Evolutionary conservation across 2,888 invertebrate genomes (phyloP).

Genomic region (Drosophila parthenogenetica): DNA sequence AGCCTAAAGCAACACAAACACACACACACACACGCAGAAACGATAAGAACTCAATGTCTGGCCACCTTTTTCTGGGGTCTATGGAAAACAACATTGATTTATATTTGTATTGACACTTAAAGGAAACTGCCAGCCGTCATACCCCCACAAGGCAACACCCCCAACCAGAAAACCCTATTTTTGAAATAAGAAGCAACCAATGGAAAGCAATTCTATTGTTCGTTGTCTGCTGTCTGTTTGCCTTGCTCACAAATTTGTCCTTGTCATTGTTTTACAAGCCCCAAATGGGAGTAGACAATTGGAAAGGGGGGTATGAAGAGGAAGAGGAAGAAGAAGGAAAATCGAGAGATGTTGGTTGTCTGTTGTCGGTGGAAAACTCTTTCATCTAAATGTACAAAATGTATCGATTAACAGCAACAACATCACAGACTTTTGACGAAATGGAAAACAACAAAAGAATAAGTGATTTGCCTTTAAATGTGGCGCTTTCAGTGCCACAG

Average conservation of each 20-base stretch:
- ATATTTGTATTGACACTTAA: constrained; percentile 76
- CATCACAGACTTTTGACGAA: constrained; percentile 3
- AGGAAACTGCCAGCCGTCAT: constrained; percentile 20
- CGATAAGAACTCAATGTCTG: constrained; percentile 21
- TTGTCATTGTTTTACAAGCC: constrained; percentile 75
- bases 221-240: constrained; percentile 36
- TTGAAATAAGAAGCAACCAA: neutral
- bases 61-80: constrained; percentile 53
- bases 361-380: constrained; percentile 23
- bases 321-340: neutral
- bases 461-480: constrained; percentile 35
- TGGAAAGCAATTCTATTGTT: constrained; percentile 28
- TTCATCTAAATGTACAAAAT: constrained; percentile 50
- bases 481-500: constrained; percentile 17
- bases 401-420: constrained; percentile 53
- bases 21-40: too few species aligned
- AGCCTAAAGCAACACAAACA: constrained; percentile 14
- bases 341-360: neutral
- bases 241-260: constrained; percentile 68
- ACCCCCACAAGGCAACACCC: too few species aligned
- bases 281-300: constrained; percentile 34
- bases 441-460: constrained; percentile 2
- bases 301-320: neutral
- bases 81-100: constrained; percentile 63
- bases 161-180: neutral